Conservation (phyloP, 2,113 vertebrate species). For the Xerus inauris region DNA sequence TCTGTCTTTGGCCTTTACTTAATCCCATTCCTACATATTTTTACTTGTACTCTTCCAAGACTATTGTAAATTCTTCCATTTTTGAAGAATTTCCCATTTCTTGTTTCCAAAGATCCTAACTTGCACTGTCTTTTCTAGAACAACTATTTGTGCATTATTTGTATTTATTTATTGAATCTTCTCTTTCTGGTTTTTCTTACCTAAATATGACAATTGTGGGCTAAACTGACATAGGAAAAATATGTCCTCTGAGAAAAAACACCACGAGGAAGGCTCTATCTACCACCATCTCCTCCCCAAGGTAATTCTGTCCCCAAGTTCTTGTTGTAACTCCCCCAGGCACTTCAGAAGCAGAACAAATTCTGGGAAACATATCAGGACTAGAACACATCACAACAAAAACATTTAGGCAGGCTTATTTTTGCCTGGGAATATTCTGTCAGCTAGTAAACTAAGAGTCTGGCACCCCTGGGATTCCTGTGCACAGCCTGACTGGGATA, state of each 20-base stretch:
- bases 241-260: background rate
- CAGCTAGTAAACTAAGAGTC: background rate
- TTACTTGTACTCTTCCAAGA: background rate
- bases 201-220: background rate
- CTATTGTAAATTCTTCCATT: background rate
- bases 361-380: background rate
- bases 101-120: background rate
- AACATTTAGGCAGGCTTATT: background rate
- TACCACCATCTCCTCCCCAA: background rate
- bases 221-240: background rate
- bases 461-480: background rate
- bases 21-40: background rate
- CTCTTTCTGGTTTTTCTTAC: background rate
- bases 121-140: constrained; percentile 28
- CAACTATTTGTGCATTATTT: background rate
- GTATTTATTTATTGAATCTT: background rate
- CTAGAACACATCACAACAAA: background rate
- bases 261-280: background rate
- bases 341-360: background rate
- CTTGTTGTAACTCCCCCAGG: background rate
- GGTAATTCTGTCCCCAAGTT: background rate
- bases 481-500: background rate
- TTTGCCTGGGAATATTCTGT: background rate
- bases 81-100: background rate
- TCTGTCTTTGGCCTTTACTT: background rate